Conservation (phyloP, 2,888 invertebrate genomes). For the Cosmorhoe ocellata region DNA sequence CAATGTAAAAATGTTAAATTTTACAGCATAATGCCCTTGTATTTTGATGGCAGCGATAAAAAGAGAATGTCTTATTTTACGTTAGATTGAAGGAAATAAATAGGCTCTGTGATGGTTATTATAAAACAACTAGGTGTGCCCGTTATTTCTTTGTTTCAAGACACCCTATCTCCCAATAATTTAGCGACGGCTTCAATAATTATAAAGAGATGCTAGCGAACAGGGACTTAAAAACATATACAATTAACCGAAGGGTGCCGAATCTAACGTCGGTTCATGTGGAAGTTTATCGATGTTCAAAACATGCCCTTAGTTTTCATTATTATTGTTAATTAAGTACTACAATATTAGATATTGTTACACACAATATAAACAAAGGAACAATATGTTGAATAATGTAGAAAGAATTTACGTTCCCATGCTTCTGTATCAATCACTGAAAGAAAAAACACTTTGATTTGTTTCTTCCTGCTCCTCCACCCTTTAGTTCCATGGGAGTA, state of each 20-base stretch:
- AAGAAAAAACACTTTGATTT: conserved; percentile 32
- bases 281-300: no score
- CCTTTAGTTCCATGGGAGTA: conserved; percentile 11
- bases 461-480: conserved; percentile 32
- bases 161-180: neutral
- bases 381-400: conserved; percentile 17
- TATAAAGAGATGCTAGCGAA: no score
- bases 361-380: neutral
- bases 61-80: conserved; percentile 35
- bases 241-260: no score
- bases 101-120: conserved; percentile 33
- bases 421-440: conserved; percentile 14
- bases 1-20: conserved; percentile 46
- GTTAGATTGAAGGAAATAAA: conserved; percentile 33
- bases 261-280: no score
- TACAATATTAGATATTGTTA: no score
- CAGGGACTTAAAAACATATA: no score
- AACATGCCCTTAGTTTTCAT: no score
- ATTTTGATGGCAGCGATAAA: conserved; percentile 35
- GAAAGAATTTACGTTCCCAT: conserved; percentile 18
- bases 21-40: conserved; percentile 35
- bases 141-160: neutral
- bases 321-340: no score
- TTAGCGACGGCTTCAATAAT: no score
- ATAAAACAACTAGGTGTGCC: conserved; percentile 28